Base-by-base conservation (phyloP, 2,797 vertebrate genomes). In the Rhinichthys osculus region DNA sequence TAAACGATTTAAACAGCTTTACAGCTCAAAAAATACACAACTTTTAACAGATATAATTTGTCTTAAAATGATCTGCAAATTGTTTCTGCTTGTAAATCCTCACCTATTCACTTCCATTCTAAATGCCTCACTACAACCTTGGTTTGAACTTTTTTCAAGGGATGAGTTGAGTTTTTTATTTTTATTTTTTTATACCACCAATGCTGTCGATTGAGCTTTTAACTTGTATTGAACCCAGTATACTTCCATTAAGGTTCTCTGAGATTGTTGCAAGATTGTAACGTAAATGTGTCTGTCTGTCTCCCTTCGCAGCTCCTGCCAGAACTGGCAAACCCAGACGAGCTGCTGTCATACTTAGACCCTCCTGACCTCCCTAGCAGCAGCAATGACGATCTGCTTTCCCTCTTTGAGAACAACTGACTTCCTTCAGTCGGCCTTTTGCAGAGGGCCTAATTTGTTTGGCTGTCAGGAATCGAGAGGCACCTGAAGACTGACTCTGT, bases 321-420 rank as follows among this genome's bases (percentile, higher is more conserved):
- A 82, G 98, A 99, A 95, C 95, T 99, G 92, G 97, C 98, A 78
- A 99, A 99, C 91, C 98, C 98, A 11, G 98, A 99, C 2, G 98
- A 99, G 94, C 93, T 99, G 89, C 96, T 99, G 88, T 99, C 98
- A 0, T 99, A 99, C 94, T 94, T 99, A 95, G 98, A 99, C 92
- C 98, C 98, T 89, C 98, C 98, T 0, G 98, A 99, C 95, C 96
- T 99, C 92, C 98, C 98, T 71, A 96, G 97, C 96, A 99, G 98
- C 96, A 99, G 98, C 96, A 99, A 98, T 59, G 98, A 99, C 27
- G 98, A 99, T 95, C 98, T 99, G 93, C 97, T 99, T 86, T 99
- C 98, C 89, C 97, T 99, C 92, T 99, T 99, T 91, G 98, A 99
- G 93, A 99, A 99, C 96, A 99, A 99, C 96, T 99, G 97, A 96